Percentiles rank a stretch among this genome's conserved stretches.
Conservation (phyloP, 2,888 invertebrate species). For the Spisula solida region DNA sequence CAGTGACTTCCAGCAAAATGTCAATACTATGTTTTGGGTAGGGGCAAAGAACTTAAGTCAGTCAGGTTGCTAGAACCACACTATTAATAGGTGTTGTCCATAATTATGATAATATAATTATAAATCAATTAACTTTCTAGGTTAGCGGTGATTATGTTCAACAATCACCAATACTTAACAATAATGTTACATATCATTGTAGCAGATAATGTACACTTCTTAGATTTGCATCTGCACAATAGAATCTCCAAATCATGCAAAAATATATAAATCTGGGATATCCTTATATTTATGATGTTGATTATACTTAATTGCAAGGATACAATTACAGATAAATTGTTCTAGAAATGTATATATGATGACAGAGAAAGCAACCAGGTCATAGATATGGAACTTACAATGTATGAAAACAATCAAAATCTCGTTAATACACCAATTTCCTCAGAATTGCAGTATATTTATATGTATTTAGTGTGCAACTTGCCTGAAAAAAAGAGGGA, state of each 20-base stretch:
- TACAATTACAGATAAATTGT: conserved; percentile 19
- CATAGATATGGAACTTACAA: background rate
- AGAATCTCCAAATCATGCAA: background rate
- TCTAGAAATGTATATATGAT: background rate
- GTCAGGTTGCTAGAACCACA: too few relatives aligned
- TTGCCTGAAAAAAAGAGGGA: conserved; percentile 51
- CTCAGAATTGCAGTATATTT: conserved; percentile 3
- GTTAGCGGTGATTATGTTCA: too few relatives aligned
- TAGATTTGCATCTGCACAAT: background rate
- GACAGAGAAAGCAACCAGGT: background rate
- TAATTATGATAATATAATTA: too few relatives aligned
- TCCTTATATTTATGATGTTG: background rate
- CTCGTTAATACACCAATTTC: conserved; percentile 11
- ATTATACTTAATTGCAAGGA: conserved; percentile 5
- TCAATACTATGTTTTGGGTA: too few relatives aligned
- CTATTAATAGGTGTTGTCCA: too few relatives aligned
- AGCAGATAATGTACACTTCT: background rate
- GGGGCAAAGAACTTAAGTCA: too few relatives aligned
- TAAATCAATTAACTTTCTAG: too few relatives aligned
- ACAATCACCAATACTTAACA: too few relatives aligned
- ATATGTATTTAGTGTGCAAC: conserved; percentile 31
- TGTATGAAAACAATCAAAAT: conserved; percentile 20
- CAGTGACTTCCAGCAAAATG: too few relatives aligned
- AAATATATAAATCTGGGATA: background rate
- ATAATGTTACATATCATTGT: too few relatives aligned